Evolutionary conservation across 2,113 vertebrate species (phyloP).

Genomic region (Phyllopteryx taeniolatus): DNA sequence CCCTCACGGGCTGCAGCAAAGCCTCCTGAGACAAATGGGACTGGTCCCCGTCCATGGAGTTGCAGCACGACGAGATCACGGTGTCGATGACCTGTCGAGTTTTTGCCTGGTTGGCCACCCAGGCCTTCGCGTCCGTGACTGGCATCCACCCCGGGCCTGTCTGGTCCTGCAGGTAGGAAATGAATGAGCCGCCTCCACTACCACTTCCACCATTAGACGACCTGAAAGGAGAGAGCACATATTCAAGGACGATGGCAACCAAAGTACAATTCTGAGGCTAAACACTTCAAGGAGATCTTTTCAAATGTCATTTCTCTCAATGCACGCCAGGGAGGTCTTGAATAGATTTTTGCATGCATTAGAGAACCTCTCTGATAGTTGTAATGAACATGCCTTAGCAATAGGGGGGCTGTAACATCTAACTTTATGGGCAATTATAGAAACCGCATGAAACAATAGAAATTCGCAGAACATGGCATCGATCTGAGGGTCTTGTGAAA

Average conservation of each 20-base stretch:
- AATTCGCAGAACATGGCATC: too few relatives aligned
- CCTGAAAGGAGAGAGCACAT: conserved; percentile 57
- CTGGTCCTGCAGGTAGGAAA: conserved; percentile 78
- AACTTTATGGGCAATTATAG: too few relatives aligned
- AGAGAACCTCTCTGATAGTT: too few relatives aligned
- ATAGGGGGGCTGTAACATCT: too few relatives aligned
- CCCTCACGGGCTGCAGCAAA: conserved; percentile 74
- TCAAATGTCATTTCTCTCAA: neutral
- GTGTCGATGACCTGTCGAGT: conserved; percentile 66
- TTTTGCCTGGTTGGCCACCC: conserved; percentile 68
- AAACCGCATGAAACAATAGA: too few relatives aligned
- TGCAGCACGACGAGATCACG: conserved; percentile 67
- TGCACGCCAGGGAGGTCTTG: neutral
- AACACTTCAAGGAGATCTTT: neutral
- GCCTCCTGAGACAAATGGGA: conserved; percentile 69
- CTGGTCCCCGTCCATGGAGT: conserved; percentile 62
- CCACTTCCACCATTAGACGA: conserved; percentile 58
- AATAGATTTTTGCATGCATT: neutral
- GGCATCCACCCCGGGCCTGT: conserved; percentile 68
- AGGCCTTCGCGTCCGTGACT: conserved; percentile 67
- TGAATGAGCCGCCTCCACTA: conserved; percentile 68
- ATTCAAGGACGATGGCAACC: conserved; percentile 20
- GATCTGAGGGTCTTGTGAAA: too few relatives aligned
- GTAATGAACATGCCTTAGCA: too few relatives aligned
- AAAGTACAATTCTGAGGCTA: neutral